Conservation (phyloP, 92 coral and sea anemone genomes). For the Siderastrea siderea region DNA sequence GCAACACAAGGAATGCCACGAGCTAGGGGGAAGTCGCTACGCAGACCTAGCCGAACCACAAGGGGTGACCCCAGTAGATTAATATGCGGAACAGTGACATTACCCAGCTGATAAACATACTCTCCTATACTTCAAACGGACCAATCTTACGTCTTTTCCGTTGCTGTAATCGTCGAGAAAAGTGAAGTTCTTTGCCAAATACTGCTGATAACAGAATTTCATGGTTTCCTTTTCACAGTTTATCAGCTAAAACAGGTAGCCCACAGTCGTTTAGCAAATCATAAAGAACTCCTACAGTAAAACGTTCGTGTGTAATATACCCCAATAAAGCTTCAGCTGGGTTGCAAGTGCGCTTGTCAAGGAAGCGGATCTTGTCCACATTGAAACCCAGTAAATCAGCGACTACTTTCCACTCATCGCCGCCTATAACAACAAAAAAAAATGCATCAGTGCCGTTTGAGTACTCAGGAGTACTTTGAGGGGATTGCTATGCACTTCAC, state of each 20-base stretch:
- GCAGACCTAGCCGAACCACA: no score
- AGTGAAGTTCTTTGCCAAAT: no score
- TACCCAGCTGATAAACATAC: no score
- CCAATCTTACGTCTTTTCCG: no score
- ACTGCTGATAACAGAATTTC: no score
- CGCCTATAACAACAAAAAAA: not conserved
- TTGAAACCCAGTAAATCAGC: slow-evolving; percentile 4
- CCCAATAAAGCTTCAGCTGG: slow-evolving; percentile 12
- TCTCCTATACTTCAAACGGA: no score
- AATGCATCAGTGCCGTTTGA: not conserved
- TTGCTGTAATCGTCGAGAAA: no score
- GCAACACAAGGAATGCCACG: no score
- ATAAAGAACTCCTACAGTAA: slow-evolving; percentile 19
- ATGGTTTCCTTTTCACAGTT: not conserved
- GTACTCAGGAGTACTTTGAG: not conserved
- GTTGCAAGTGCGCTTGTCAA: slow-evolving; percentile 3
- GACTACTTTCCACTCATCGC: slow-evolving; percentile 9
- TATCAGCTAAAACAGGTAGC: not conserved
- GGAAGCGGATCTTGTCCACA: slow-evolving; percentile 17
- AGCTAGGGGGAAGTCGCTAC: no score
- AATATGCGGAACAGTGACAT: no score
- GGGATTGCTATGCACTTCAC: no score
- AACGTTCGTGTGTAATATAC: not conserved
- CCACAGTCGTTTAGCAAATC: not conserved
- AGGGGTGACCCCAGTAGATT: no score